Evolutionary conservation across 2,113 vertebrate genomes (phyloP).

Genomic region (Oostethus manadensis): DNA sequence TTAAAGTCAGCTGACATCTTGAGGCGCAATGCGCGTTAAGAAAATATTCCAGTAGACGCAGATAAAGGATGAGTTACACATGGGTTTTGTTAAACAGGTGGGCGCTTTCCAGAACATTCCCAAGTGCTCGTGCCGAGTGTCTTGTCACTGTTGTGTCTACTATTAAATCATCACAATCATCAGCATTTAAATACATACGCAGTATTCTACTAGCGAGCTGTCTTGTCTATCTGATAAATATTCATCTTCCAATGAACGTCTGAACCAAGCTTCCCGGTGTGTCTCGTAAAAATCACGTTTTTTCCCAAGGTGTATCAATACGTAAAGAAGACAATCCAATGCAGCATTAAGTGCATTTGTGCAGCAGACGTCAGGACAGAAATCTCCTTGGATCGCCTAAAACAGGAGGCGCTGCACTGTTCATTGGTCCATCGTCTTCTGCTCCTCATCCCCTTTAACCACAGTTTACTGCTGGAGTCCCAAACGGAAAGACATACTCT

Average conservation of each 20-base stretch:
- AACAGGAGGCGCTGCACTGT: slow-evolving; percentile 27
- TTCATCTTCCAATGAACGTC: too few relatives aligned
- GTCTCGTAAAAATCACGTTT: not conserved
- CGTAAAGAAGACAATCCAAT: not conserved
- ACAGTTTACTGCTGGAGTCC: slow-evolving; percentile 25
- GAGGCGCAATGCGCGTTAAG: too few relatives aligned
- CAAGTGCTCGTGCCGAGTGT: not conserved
- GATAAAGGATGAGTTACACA: too few relatives aligned
- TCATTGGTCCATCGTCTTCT: slow-evolving; percentile 43
- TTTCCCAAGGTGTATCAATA: not conserved
- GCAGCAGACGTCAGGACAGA: not conserved
- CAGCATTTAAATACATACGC: too few relatives aligned
- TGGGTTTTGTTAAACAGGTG: too few relatives aligned
- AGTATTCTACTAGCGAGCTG: not conserved
- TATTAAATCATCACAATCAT: not conserved
- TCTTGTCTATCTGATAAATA: not conserved
- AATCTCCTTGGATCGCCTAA: slow-evolving; percentile 23
- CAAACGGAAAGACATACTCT: slow-evolving; percentile 13
- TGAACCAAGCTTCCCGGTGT: not conserved
- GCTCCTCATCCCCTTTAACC: slow-evolving; percentile 8
- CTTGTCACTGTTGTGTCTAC: not conserved
- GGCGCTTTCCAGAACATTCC: too few relatives aligned
- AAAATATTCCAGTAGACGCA: too few relatives aligned
- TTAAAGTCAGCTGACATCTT: too few relatives aligned
- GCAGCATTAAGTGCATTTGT: not conserved